phyloP scores from a whole-genome alignment of 2,113 vertebrate species.

The Eidolon helvum region DNA sequence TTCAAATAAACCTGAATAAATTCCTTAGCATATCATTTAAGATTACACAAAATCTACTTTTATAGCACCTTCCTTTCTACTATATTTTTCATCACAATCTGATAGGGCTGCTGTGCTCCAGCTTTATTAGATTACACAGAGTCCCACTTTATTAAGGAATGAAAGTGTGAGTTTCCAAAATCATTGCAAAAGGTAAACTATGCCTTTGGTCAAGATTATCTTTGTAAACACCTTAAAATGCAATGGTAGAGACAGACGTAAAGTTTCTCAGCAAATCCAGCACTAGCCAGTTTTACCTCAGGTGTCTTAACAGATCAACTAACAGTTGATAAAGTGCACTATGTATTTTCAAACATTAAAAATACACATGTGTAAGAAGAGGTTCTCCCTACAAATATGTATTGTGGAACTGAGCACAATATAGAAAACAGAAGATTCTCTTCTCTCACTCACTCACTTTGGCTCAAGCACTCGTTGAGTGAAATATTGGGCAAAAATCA shows the following conservation, averaged over 20 bases:
- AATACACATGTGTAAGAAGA: not conserved
- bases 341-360: not conserved
- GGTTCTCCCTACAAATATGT: not conserved
- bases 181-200: not conserved
- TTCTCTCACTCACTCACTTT: not conserved
- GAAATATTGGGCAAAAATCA: not conserved
- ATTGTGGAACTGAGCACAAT: not conserved
- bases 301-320: not conserved
- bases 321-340: not conserved
- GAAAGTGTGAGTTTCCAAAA: not conserved
- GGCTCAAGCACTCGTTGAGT: not conserved
- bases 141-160: not conserved
- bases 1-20: constrained; percentile 23
- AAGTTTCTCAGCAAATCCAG: not conserved
- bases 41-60: not conserved
- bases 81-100: not conserved
- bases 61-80: not conserved
- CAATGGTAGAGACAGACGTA: not conserved
- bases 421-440: not conserved
- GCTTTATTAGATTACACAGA: not conserved
- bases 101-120: not conserved
- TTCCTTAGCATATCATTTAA: not conserved
- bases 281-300: not conserved
- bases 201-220: not conserved
- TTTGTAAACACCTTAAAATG: not conserved